Conservation (phyloP, 2,113 vertebrate species). For the Dicerorhinus sumatrensis region DNA sequence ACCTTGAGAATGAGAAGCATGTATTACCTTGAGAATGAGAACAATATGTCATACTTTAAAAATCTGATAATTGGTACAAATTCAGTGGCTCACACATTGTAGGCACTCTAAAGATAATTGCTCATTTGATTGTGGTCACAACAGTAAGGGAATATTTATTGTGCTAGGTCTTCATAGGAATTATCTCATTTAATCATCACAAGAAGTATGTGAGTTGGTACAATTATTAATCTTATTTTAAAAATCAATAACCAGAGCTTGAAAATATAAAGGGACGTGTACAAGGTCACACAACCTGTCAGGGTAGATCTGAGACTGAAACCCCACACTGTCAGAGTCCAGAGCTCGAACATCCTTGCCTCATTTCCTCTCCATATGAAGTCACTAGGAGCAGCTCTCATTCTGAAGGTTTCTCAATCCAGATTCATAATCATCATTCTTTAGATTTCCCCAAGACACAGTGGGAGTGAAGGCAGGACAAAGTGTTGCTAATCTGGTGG, state of each 20-base stretch:
- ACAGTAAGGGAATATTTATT: background rate
- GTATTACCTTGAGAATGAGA: background rate
- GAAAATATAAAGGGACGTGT: background rate
- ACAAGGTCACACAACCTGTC: background rate
- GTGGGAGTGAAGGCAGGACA: background rate
- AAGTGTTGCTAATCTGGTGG: background rate
- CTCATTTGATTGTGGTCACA: background rate
- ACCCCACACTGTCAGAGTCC: background rate
- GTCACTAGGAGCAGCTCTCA: background rate
- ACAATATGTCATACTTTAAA: background rate
- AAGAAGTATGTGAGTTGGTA: background rate
- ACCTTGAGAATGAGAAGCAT: background rate
- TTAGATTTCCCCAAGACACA: conserved; percentile 52
- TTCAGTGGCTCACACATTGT: background rate
- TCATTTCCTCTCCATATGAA: conserved; percentile 40
- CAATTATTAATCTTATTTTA: background rate
- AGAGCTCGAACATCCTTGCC: background rate
- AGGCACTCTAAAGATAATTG: background rate
- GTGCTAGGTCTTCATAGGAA: background rate
- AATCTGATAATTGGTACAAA: background rate
- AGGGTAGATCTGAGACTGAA: background rate
- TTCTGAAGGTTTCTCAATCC: conserved; percentile 32
- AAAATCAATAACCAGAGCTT: background rate
- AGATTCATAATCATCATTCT: conserved; percentile 48
- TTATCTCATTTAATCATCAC: background rate